phyloP scores from a whole-genome alignment of 2,797 vertebrate species.

The Champsocephalus gunnari region DNA sequence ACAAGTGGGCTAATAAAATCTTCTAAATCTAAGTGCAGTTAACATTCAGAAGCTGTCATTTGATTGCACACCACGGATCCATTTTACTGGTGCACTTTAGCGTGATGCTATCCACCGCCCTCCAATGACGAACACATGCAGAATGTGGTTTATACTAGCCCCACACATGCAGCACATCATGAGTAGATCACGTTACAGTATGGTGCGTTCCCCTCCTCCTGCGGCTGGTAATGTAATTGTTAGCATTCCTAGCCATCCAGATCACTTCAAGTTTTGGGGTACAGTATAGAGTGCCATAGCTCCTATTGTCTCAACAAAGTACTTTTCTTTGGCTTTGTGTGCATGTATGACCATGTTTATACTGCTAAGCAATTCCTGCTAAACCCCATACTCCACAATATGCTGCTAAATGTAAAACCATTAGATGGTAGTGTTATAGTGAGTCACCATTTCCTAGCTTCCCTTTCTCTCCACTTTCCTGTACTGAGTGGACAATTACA shows the following conservation, averaged over 20 bases:
- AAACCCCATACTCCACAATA: constrained; percentile 29
- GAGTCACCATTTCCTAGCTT: constrained; percentile 59
- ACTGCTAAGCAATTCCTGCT: constrained; percentile 11
- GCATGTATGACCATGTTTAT: background rate
- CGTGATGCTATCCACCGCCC: background rate
- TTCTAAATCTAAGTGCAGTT: constrained; percentile 50
- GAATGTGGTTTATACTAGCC: constrained; percentile 28
- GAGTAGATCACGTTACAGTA: constrained; percentile 41
- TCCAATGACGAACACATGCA: constrained; percentile 23
- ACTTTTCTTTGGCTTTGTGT: constrained; percentile 5
- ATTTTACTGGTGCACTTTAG: constrained; percentile 17
- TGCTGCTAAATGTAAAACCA: constrained; percentile 47
- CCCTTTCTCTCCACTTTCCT: constrained; percentile 46
- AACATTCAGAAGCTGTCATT: constrained; percentile 53
- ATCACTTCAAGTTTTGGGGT: constrained; percentile 33
- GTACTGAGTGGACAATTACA: constrained; percentile 34
- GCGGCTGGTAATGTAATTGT: constrained; percentile 46
- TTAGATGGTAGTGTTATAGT: constrained; percentile 41
- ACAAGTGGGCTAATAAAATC: constrained; percentile 64
- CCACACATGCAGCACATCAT: constrained; percentile 32
- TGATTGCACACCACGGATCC: constrained; percentile 33
- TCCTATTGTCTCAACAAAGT: constrained; percentile 14
- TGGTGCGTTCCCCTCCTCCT: constrained; percentile 5
- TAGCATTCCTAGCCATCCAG: constrained; percentile 48
- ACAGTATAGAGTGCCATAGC: constrained; percentile 10